Conservation (phyloP, 2,113 vertebrate genomes). For the Seriola aureovittata region DNA sequence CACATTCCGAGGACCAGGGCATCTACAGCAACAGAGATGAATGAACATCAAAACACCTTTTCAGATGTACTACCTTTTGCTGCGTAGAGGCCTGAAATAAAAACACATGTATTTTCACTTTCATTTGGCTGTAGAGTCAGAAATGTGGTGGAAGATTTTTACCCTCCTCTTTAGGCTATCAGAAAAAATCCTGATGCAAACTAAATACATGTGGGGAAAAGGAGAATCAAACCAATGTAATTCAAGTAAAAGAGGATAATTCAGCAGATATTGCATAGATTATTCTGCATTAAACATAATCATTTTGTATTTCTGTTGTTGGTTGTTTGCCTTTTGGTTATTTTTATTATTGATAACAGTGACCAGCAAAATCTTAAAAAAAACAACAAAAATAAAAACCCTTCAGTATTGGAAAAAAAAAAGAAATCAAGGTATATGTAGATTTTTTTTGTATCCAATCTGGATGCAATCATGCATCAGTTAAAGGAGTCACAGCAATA, state of each 20-base stretch:
- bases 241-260: not conserved
- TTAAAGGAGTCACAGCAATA: not conserved
- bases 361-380: not conserved
- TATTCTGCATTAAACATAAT: not conserved
- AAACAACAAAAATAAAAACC: not conserved
- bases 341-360: not conserved
- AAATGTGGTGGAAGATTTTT: not conserved
- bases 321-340: slow-evolving; percentile 4
- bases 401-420: not conserved
- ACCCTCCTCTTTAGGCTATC: too few relatives aligned
- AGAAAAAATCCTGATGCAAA: too few relatives aligned
- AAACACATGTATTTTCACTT: not conserved
- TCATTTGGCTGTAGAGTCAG: not conserved
- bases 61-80: not conserved
- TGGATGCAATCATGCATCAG: not conserved
- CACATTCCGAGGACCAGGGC: slow-evolving; percentile 8
- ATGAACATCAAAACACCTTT: not conserved
- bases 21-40: not conserved
- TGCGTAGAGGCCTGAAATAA: not conserved
- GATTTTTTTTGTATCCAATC: not conserved
- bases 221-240: not conserved
- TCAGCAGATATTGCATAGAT: not conserved
- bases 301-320: not conserved
- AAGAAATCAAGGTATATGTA: not conserved
- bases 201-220: not conserved